Base-by-base conservation (phyloP, 2,888 invertebrate genomes). In the Acanthosepion pharaonis region DNA sequence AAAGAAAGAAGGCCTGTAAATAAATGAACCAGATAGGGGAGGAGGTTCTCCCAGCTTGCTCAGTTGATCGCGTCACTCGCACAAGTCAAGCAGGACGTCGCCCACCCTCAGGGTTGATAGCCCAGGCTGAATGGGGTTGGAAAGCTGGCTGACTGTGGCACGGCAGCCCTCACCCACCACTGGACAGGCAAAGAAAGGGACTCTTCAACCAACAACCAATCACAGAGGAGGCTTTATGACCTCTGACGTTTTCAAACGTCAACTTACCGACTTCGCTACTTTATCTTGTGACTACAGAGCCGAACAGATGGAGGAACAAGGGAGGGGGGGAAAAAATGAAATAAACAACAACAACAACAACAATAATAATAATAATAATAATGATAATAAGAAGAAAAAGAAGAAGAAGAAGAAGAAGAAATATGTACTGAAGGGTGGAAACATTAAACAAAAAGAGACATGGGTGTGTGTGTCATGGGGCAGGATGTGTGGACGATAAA, bases 61-160 rank as follows among this genome's bases (percentile, higher is more conserved):
- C 28, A 78, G 64, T 78, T 78, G 64, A 18, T 78, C 28, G 64
- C 64, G 64, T 78, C 64, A n/a, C 64, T 9, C 28, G 64, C 64
- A 78, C 64, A 78, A 78, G 64, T 78, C 64, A 78, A 78, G 64
- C 64, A 78, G 64, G 64, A 78, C 64, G 64, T 78, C 64, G 64
- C 64, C 64, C 64, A 78, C 64, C 64, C 64, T n/a, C n/a, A 78
- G 64, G 64, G 64, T 28, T 78, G n/a, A 78, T 78, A n/a, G 64
- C 64, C 64, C n/a, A 6, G 64, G n/a, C n/a, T 78, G n/a, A 55
- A 55, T 55, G 55, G 55, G 55, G 55, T 55, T 55, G 64, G 28
- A 78, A 78, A 78, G 64, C 64, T 1, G 64, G 28, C n/a, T 78
- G 64, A 78, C n/a, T 28, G n/a, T n/a, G 64, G 64, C 64, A 78